Evolutionary conservation across 2,888 invertebrate species (phyloP).

Genomic region (Eupelmus urozonus): DNA sequence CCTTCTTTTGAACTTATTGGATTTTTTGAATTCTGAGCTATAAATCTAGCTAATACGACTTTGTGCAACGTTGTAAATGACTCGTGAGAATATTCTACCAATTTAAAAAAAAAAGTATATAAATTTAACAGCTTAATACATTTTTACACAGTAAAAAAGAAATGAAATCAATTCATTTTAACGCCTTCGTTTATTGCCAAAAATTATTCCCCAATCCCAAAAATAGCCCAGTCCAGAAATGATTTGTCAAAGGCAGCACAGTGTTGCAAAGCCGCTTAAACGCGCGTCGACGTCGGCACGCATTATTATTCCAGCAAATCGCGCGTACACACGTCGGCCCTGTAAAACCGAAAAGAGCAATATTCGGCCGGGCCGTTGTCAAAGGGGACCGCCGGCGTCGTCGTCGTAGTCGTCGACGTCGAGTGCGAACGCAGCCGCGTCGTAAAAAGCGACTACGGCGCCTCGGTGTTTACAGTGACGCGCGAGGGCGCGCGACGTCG

Average conservation of each 20-base stretch:
- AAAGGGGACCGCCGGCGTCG: constrained; percentile 39
- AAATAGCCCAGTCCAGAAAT: too few relatives aligned
- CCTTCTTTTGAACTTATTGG: too few relatives aligned
- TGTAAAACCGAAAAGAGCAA: constrained; percentile 11
- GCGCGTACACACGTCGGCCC: neutral
- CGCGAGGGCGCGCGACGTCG: constrained; percentile 59
- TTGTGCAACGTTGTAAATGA: too few relatives aligned
- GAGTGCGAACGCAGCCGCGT: constrained; percentile 24
- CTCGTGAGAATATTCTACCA: too few relatives aligned
- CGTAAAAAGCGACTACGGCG: constrained; percentile 76
- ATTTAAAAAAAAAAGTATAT: too few relatives aligned
- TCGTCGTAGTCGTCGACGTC: constrained; percentile 12
- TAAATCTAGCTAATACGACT: too few relatives aligned
- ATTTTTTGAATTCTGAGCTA: too few relatives aligned
- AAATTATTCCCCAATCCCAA: too few relatives aligned
- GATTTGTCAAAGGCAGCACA: neutral
- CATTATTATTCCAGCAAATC: constrained; percentile 31
- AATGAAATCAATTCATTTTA: too few relatives aligned
- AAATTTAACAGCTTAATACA: too few relatives aligned
- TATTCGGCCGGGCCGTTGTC: neutral
- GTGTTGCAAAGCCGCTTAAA: neutral
- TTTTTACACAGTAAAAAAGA: too few relatives aligned
- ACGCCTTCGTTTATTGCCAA: too few relatives aligned
- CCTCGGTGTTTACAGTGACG: constrained; percentile 79
- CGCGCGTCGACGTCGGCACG: neutral